These are phyloP conservation scores for Scolopax mira DNA, from an alignment of 2,113 vertebrate species.

Conservation along the genomic window DNA sequence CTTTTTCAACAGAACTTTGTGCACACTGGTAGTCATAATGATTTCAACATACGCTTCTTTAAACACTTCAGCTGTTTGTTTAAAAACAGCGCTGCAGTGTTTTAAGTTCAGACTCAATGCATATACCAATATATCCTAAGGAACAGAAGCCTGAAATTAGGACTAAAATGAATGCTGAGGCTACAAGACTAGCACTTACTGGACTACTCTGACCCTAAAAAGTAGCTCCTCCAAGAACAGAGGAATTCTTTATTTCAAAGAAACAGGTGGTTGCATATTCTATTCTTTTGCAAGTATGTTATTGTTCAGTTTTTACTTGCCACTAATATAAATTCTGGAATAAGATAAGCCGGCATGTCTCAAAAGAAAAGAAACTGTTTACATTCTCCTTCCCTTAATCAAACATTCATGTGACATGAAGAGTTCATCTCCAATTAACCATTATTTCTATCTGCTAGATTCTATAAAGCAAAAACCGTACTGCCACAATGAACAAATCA, in stretches of 20 bases:
- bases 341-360: neutral
- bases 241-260: neutral
- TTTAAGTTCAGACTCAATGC: neutral
- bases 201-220: neutral
- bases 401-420: neutral
- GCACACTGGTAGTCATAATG: fast-evolving
- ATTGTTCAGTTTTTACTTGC: neutral
- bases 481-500: neutral
- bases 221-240: neutral
- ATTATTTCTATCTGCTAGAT: neutral
- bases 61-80: neutral
- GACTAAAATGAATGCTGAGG: neutral
- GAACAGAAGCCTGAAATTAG: neutral
- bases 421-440: neutral
- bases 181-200: neutral
- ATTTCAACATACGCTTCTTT: neutral
- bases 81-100: neutral
- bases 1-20: neutral
- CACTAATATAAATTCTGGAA: neutral
- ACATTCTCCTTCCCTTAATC: neutral
- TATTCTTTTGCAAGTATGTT: neutral
- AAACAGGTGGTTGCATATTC: neutral
- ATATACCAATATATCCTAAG: neutral
- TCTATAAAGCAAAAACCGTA: neutral
- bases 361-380: neutral